Percentiles rank a stretch among this genome's conserved stretches.
Conservation (phyloP, 2,113 vertebrate species). For the Apteryx mantelli region DNA sequence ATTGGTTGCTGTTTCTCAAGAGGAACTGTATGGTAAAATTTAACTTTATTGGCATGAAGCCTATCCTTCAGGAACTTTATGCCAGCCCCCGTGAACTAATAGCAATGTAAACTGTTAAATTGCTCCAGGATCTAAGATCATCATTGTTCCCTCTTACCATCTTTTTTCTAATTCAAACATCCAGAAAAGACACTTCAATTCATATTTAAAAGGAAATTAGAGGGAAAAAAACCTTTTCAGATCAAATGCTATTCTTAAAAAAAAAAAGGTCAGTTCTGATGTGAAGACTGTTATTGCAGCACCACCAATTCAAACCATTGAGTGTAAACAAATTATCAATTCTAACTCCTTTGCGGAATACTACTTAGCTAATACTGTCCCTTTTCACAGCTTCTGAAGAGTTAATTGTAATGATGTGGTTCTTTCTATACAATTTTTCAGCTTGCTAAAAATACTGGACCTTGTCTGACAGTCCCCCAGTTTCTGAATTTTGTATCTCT, state of each 20-base stretch:
- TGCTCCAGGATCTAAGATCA: neutral
- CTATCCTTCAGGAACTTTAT: neutral
- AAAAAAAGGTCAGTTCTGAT: neutral
- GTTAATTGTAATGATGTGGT: neutral
- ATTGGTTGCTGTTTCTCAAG: neutral
- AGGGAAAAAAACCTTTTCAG: neutral
- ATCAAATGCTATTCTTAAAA: neutral
- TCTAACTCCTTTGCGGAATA: neutral
- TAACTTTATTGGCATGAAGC: neutral
- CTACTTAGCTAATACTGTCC: neutral
- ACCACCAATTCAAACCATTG: neutral
- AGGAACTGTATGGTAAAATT: slow-evolving; percentile 3
- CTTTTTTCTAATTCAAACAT: neutral
- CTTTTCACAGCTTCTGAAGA: neutral
- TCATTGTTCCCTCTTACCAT: neutral
- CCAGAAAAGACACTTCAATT: neutral
- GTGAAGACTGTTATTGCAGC: neutral
- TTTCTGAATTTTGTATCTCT: slow-evolving; percentile 8
- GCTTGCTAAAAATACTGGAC: neutral
- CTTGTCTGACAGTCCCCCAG: neutral
- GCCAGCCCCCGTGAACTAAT: neutral
- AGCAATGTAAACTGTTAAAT: neutral
- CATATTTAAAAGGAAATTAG: neutral
- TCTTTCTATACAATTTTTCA: slow-evolving; percentile 1
- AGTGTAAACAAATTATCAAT: neutral